phyloP scores from a whole-genome alignment of 2,113 vertebrate genomes.

The Phainopepla nitens region DNA sequence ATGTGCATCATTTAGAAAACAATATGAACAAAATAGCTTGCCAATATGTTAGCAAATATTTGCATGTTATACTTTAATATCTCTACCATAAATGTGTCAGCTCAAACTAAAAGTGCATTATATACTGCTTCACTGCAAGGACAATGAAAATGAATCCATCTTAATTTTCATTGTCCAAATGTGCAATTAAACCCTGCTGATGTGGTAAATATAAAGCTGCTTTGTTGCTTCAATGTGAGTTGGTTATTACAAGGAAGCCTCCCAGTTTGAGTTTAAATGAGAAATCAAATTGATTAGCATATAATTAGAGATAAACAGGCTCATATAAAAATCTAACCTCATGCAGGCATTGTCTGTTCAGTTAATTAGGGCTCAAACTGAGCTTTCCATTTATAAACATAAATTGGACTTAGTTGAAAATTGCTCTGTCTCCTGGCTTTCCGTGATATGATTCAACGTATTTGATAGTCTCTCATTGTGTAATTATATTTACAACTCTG shows the following conservation, averaged over 20 bases:
- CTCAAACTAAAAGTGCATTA: slow-evolving; percentile 4
- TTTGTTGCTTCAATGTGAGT: slow-evolving; percentile 23
- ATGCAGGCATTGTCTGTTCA: slow-evolving; percentile 41
- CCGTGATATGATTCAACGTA: slow-evolving; percentile 30
- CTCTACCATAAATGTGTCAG: slow-evolving; percentile 46
- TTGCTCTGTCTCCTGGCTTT: slow-evolving; percentile 30
- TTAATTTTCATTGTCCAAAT: slow-evolving; percentile 53
- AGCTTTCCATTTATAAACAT: slow-evolving; percentile 54
- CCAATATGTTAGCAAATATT: slow-evolving; percentile 55
- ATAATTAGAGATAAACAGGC: slow-evolving; percentile 60
- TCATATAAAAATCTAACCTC: slow-evolving; percentile 54
- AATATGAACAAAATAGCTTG: slow-evolving; percentile 3
- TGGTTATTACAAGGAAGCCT: slow-evolving; percentile 21
- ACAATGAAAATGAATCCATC: slow-evolving; percentile 46
- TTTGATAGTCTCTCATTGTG: slow-evolving; percentile 39
- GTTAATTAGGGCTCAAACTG: slow-evolving; percentile 52
- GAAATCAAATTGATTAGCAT: slow-evolving; percentile 65
- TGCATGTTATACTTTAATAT: slow-evolving; percentile 53
- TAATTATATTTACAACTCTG: slow-evolving; percentile 51
- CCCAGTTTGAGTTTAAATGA: slow-evolving; percentile 43
- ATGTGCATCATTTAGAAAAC: background rate
- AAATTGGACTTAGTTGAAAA: slow-evolving; percentile 61
- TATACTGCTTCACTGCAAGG: background rate
- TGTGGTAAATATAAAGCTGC: slow-evolving; percentile 19
- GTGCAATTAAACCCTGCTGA: slow-evolving; percentile 56